Evolutionary conservation across 2,797 vertebrate species (phyloP), one percentile per base, ranked within the genome.

Genomic region (Sebastes iracundus): DNA sequence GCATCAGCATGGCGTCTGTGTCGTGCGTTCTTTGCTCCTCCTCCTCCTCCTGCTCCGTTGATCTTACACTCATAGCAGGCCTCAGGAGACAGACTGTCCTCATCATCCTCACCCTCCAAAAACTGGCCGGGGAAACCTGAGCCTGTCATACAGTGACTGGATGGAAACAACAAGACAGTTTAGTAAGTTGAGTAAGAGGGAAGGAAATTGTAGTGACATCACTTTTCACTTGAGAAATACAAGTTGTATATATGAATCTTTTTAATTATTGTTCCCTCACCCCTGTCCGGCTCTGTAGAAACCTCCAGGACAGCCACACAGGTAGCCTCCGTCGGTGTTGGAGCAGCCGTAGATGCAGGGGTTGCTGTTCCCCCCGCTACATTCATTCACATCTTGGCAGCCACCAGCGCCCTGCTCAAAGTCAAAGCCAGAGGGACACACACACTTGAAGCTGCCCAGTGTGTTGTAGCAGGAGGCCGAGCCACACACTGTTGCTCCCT

Each of bases 381-480:
- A 99, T 84, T 99, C 99, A 9, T 99, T 99, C 88, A 99, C 94
- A 71, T 99, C 99, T 60, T 97, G 96, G 93, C 99, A 99, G 18
- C 96, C 96, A 4, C 97, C 95, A 0, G 75, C 95, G 67, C 90
- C 92, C 92, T 98, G 97, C 74, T 98, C 97, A 27, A 96, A 99
- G 88, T 97, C 96, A 94, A 98, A 99, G 83, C 99, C 99, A 0
- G 97, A 96, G 0, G 99, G 99, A 91, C 99, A 99, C 90, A 98
- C 96, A 87, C 99, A 99, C 90, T 99, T 98, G 95, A 97, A 99
- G 94, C 99, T 99, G 85, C 99, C 99, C 94, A 99, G 92, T 6
- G 98, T 99, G 95, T 99, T 99, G 92, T 99, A 98, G 90, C 99
- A 99, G 62, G 98, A 98, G 23, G 98, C 99, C 7, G 97, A 97